Base-by-base conservation (phyloP, 2,113 vertebrate genomes). In the Menidia beryllina region DNA sequence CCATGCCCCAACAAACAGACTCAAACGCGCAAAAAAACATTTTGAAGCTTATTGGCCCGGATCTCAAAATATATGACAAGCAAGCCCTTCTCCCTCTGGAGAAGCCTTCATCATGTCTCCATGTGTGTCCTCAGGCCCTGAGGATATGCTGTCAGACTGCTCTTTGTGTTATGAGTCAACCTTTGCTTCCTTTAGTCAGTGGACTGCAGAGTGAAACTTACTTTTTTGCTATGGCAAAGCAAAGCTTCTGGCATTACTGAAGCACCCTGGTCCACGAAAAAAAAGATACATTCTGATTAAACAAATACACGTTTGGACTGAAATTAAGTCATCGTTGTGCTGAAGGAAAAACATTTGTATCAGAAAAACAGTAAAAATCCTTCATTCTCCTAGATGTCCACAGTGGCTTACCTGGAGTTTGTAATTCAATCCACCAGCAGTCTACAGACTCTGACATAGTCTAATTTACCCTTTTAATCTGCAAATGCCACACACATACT, bases 41-140 rank as follows among this genome's bases (percentile, higher is more conserved):
- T 36, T 43, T 10, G 19, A 49, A 52, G 55, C 56, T 38, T 58
- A 14, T 55, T 43, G 62, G 66, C 64, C 53, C 49, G 73, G 75
- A 62, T 74, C 79, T 77, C 54, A 64, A 81, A 78, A 75, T 75
- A 82, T 67, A 75, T 59, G 72, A 81, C 69, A 64, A 74, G 60
- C 62, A 23, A 48, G 27, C 23, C 21, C 45, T 24, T 69, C 49
- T 64, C 53, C 58, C 55, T 56, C 48, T 48, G 51, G 47, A 57
- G 54, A 57, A 65, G 57, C 53, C 56, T 79, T 79, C 62, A 63
- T 75, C 36, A 8, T 26, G 19, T 43, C 45, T 53, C 34, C 60
- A 36, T 69, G 26, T 63, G 77, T 45, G 58, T 49, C 58, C 66
- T 76, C 51, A 43, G 69, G 57, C 59, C 36, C 50, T 49, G 43